Evolutionary conservation across 2,797 vertebrate species (phyloP).

Genomic region (Semaprochilodus insignis): DNA sequence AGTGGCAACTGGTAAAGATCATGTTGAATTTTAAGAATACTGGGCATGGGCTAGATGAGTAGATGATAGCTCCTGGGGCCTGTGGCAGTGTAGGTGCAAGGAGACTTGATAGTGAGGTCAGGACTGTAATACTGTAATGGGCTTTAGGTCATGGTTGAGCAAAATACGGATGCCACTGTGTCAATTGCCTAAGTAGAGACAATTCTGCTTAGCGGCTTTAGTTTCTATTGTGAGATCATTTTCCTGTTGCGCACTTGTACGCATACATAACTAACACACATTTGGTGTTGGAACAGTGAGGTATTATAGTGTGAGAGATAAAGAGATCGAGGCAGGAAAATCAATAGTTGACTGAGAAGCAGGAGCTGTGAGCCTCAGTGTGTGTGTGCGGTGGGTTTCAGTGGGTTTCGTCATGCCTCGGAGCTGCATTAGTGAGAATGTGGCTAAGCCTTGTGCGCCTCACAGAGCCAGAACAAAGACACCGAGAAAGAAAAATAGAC

Average conservation of each 20-base stretch:
- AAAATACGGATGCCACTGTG: constrained; percentile 6
- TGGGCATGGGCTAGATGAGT: background rate
- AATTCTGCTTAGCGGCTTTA: constrained; percentile 5
- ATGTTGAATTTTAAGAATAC: background rate
- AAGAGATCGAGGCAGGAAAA: constrained; percentile 20
- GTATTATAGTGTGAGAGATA: background rate
- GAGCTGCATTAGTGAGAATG: constrained; percentile 50
- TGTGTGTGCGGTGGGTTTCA: constrained; percentile 47
- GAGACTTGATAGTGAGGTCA: constrained; percentile 13
- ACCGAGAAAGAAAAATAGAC: constrained; percentile 11
- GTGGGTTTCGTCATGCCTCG: constrained; percentile 68
- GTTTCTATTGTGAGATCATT: constrained; percentile 17
- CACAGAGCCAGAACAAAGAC: constrained; percentile 68
- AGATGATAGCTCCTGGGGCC: background rate
- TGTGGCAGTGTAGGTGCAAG: constrained; percentile 21
- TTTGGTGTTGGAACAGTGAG: background rate
- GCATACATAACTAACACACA: background rate
- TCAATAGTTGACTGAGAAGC: background rate
- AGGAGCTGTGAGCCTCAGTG: background rate
- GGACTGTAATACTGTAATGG: constrained; percentile 21
- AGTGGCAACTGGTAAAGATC: background rate
- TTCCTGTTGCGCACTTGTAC: background rate
- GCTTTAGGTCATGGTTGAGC: constrained; percentile 10
- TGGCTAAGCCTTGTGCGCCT: constrained; percentile 66
- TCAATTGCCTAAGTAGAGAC: constrained; percentile 16